Conservation (phyloP, 2,888 invertebrate genomes). For the Odontomyia ornata region DNA sequence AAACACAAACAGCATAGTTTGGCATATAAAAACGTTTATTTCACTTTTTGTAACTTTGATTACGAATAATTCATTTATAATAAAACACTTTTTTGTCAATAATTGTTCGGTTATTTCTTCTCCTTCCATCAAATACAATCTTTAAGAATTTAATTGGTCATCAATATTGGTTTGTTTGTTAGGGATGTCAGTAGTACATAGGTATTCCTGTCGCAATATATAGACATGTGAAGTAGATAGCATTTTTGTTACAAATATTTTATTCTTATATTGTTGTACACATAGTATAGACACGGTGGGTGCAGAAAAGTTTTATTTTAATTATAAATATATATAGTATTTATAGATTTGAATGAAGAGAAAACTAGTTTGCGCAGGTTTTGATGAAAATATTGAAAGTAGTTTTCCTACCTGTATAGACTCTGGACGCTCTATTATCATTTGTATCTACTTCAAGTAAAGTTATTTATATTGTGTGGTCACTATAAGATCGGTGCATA, state of each 20-base stretch:
- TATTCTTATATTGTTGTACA: not conserved
- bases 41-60: slow-evolving; percentile 36
- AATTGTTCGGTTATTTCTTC: not conserved
- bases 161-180: not conserved
- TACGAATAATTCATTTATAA: slow-evolving; percentile 16
- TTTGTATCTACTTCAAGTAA: too few relatives aligned
- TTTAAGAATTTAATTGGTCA: slow-evolving; percentile 10
- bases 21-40: slow-evolving; percentile 45
- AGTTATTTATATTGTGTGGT: too few relatives aligned
- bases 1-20: too few relatives aligned
- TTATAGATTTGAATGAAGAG: not conserved
- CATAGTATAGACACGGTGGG: slow-evolving; percentile 40
- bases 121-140: too few relatives aligned
- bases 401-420: too few relatives aligned
- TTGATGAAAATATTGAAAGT: not conserved
- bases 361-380: not conserved
- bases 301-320: slow-evolving; percentile 17
- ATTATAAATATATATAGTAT: not conserved
- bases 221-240: not conserved
- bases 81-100: slow-evolving; percentile 13
- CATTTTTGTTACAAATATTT: not conserved
- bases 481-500: too few relatives aligned
- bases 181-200: not conserved
- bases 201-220: not conserved
- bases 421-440: too few relatives aligned